Evolutionary conservation across 37 sponge, comb jelly and placozoan species (phyloP).

Genomic region (Spongia lamella): DNA sequence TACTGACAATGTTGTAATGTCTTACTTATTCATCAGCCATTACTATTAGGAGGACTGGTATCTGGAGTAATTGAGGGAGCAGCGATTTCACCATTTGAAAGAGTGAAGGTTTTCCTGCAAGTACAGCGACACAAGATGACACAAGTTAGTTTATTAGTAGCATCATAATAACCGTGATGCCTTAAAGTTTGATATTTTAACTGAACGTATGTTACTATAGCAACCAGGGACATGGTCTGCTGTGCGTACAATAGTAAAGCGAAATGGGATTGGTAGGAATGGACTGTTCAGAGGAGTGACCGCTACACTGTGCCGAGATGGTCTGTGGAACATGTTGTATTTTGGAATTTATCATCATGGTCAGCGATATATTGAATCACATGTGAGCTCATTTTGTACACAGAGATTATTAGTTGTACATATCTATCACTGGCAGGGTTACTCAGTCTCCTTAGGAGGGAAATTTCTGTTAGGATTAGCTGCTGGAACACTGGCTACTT

Average conservation of each 20-base stretch:
- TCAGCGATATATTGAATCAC: background rate
- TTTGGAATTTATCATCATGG: constrained; percentile 47
- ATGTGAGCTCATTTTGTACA: constrained; percentile 4
- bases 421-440: background rate
- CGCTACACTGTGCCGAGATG: constrained; percentile 36
- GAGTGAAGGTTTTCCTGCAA: constrained; percentile 44
- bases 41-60: constrained; percentile 36
- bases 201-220: too few relatives aligned
- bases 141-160: constrained; percentile 6
- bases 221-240: constrained; percentile 33
- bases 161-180: too few relatives aligned
- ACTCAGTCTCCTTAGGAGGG: constrained; percentile 3
- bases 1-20: background rate
- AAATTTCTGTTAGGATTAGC: constrained; percentile 27
- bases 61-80: constrained; percentile 30
- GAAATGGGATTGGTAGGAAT: constrained; percentile 29
- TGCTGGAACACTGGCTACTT: constrained; percentile 23
- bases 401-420: background rate
- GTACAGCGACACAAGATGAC: constrained; percentile 15
- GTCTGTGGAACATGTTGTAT: constrained; percentile 43
- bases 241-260: constrained; percentile 9
- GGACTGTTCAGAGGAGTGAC: constrained; percentile 31
- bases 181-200: too few relatives aligned
- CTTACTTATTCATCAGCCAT: background rate
- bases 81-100: constrained; percentile 47